Conservation (phyloP, 1,140 invertebrate species). For the Pogonomyrmex barbatus region DNA sequence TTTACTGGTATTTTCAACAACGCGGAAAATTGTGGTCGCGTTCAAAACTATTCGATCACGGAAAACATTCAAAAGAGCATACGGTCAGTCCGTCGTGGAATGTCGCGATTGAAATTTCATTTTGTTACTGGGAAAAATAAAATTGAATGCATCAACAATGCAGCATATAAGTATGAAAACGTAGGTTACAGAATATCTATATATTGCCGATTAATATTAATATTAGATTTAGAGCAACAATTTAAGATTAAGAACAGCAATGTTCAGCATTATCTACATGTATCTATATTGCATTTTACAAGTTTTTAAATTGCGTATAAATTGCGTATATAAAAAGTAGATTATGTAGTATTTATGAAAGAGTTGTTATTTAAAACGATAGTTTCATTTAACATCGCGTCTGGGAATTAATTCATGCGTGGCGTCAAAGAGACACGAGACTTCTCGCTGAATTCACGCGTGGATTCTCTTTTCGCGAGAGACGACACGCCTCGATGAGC, state of each 20-base stretch:
- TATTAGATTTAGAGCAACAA: background rate
- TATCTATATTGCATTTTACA: too few relatives aligned
- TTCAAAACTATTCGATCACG: constrained; percentile 1
- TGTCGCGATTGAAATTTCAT: constrained; percentile 34
- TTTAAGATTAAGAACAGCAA: background rate
- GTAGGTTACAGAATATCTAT: background rate
- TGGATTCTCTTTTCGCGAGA: constrained; percentile 12
- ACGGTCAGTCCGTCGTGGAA: background rate
- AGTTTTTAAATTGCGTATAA: background rate
- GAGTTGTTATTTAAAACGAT: background rate
- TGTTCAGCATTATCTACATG: background rate
- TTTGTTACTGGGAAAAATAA: constrained; percentile 17
- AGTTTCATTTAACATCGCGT: constrained; percentile 8
- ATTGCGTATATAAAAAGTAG: background rate
- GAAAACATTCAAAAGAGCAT: constrained; percentile 12
- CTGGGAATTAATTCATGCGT: constrained; percentile 6
- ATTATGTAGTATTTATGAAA: background rate
- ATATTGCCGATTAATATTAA: background rate
- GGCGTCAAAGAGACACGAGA: background rate
- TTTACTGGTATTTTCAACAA: background rate
- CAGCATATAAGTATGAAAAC: too few relatives aligned
- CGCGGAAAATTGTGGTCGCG: constrained; percentile 11
- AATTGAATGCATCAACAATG: background rate
- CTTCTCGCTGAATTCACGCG: constrained; percentile 3
- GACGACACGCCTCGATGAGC: constrained; percentile 2